phyloP scores from a whole-genome alignment of 2,113 vertebrate genomes.

The Pygoscelis adeliae region DNA sequence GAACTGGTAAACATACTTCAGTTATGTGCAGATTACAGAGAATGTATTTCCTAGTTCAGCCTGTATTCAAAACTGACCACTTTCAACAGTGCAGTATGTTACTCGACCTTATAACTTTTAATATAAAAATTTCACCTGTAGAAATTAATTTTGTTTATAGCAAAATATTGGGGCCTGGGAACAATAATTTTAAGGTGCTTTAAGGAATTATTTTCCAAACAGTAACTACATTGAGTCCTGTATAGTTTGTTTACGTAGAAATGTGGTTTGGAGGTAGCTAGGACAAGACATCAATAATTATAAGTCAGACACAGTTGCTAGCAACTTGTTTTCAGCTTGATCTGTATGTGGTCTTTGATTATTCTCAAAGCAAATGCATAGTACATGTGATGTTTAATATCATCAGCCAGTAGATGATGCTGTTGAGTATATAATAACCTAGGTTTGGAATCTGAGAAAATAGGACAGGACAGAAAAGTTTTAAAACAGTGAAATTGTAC shows the following conservation, averaged over 20 bases:
- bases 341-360: not conserved
- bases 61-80: not conserved
- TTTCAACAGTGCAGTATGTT: not conserved
- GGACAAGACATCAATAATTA: not conserved
- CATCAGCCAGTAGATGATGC: slow-evolving; percentile 30
- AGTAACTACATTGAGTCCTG: not conserved
- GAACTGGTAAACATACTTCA: not conserved
- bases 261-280: not conserved
- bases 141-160: not conserved
- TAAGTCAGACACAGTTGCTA: not conserved
- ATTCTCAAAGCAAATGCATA: not conserved
- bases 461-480: not conserved
- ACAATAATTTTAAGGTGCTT: not conserved
- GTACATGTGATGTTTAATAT: not conserved
- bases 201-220: not conserved
- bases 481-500: not conserved
- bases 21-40: not conserved
- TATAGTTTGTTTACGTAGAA: not conserved
- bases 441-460: not conserved
- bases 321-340: not conserved
- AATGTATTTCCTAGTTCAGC: not conserved
- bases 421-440: not conserved
- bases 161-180: not conserved
- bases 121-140: not conserved
- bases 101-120: not conserved